Conservation (phyloP, 1,140 invertebrate species). For the Platyscapa corneri region DNA sequence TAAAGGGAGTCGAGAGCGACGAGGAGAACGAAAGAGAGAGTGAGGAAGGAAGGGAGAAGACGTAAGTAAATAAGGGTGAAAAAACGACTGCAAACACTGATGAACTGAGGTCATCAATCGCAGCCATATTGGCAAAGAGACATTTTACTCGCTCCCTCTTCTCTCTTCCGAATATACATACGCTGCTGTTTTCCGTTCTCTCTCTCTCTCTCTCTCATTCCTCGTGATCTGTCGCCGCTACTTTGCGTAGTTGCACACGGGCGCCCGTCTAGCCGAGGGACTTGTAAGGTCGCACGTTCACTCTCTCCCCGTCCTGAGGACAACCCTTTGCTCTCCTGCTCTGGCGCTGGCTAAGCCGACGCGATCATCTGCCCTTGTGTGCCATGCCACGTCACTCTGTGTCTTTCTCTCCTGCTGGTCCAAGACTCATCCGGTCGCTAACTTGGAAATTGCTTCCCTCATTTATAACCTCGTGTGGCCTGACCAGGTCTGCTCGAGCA, state of each 20-base stretch:
- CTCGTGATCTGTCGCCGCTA: background rate
- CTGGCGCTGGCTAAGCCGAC: background rate
- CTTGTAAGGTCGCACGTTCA: conserved; percentile 34
- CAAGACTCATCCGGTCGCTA: conserved; percentile 62
- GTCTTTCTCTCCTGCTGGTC: conserved; percentile 22
- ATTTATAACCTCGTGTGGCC: conserved; percentile 59
- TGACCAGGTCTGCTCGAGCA: background rate
- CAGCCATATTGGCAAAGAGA: conserved; percentile 62
- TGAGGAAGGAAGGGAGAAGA: background rate
- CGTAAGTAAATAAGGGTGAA: conserved; percentile 50
- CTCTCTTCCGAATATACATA: conserved; percentile 5
- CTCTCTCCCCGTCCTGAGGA: conserved; percentile 3
- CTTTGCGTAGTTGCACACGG: background rate
- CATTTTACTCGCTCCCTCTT: conserved; percentile 43
- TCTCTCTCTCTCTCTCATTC: background rate
- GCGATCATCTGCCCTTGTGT: background rate
- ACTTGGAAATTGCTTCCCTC: conserved; percentile 68
- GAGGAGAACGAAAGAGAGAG: background rate
- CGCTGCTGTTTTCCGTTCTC: background rate
- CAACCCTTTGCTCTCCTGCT: conserved; percentile 5
- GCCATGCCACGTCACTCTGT: conserved; percentile 45
- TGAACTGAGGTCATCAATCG: conserved; percentile 67
- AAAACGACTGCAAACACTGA: conserved; percentile 52
- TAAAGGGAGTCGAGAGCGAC: background rate
- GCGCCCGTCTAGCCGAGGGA: background rate